Evolutionary conservation across 2,113 vertebrate species (phyloP).

Genomic region (Zosterops borbonicus): DNA sequence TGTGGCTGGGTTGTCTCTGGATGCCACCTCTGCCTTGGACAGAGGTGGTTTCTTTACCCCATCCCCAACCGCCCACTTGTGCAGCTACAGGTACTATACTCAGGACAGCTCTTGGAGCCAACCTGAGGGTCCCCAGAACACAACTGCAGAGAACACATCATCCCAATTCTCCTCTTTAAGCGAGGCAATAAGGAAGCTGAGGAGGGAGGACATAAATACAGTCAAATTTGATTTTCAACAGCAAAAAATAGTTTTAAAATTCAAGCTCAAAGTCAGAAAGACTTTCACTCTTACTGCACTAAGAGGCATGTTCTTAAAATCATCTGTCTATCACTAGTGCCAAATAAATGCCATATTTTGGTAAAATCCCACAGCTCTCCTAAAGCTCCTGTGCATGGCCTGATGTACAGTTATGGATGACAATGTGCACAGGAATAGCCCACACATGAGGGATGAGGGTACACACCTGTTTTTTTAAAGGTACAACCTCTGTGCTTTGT

Average conservation of each 20-base stretch:
- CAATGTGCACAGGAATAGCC: neutral
- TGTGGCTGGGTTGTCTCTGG: neutral
- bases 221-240: neutral
- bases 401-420: fast-evolving
- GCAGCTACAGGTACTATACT: neutral
- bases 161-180: neutral
- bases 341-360: neutral
- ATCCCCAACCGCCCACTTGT: fast-evolving
- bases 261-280: neutral
- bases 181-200: neutral
- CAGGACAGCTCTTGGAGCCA: neutral
- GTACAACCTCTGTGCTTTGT: neutral
- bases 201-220: neutral
- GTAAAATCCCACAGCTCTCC: neutral
- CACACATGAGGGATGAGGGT: neutral
- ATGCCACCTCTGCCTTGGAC: neutral
- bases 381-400: neutral
- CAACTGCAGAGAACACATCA: neutral
- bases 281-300: neutral
- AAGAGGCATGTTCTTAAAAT: neutral
- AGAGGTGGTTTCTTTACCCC: neutral
- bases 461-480: neutral
- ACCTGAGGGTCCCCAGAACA: neutral
- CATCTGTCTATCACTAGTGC: neutral
- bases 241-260: neutral